phyloP scores from a whole-genome alignment of 1,140 invertebrate genomes.

The Agrypnia vestita region DNA sequence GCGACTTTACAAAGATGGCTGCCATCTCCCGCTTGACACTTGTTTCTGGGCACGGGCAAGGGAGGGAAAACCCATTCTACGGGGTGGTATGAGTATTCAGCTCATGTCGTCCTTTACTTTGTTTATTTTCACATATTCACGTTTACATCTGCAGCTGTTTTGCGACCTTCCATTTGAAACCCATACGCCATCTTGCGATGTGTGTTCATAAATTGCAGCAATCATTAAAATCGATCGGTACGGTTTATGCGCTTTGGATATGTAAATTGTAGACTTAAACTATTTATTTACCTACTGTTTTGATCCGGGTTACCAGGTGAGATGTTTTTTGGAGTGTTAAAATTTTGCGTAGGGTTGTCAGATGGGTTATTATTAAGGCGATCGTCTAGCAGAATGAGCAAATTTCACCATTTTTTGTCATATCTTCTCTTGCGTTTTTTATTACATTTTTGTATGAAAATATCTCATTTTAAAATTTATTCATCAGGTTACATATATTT shows the following conservation, averaged over 20 bases:
- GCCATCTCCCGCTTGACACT: conserved; percentile 3
- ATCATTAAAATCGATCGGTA: conserved; percentile 28
- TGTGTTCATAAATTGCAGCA: background rate
- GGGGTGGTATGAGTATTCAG: conserved; percentile 8
- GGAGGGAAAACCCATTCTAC: background rate
- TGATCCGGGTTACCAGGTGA: background rate
- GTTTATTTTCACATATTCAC: conserved; percentile 22
- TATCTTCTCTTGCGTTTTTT: no score
- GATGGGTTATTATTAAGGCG: no score
- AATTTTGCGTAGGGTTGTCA: no score
- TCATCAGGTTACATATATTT: no score
- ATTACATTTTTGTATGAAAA: no score
- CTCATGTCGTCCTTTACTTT: background rate
- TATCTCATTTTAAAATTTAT: no score
- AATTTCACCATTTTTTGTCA: no score
- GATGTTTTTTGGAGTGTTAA: no score
- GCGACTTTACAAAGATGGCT: conserved; percentile 21
- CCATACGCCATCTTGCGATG: background rate
- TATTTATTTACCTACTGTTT: background rate
- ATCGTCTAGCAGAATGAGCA: no score
- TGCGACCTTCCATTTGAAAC: background rate
- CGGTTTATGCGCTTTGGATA: background rate
- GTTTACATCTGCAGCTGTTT: background rate
- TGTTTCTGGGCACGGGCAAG: conserved; percentile 4
- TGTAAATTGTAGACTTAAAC: background rate